phyloP scores from a whole-genome alignment of 2,113 vertebrate genomes.

The Pionites leucogaster region DNA sequence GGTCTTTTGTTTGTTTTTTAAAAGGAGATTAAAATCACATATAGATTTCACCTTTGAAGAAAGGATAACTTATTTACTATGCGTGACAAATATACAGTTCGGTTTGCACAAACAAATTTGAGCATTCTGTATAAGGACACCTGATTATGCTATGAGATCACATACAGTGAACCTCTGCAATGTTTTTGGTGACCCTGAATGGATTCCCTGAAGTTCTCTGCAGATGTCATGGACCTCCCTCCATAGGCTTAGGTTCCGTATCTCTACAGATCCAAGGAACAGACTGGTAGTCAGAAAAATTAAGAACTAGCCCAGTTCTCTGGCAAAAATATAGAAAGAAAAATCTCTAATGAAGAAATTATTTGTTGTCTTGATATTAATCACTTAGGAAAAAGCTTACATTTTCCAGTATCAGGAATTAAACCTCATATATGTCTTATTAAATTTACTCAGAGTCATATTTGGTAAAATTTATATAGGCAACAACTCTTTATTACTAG shows the following conservation, averaged over 20 bases:
- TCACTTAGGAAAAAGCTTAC: neutral
- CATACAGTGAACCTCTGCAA: neutral
- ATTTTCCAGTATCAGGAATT: neutral
- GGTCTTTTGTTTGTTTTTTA: neutral
- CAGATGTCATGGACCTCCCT: neutral
- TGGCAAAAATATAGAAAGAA: neutral
- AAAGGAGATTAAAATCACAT: neutral
- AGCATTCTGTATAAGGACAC: neutral
- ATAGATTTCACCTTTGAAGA: neutral
- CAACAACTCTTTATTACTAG: neutral
- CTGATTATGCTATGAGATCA: neutral
- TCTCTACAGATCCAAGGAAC: neutral
- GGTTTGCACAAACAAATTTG: neutral
- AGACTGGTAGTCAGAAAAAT: neutral
- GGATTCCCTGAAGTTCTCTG: neutral
- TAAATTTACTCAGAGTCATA: neutral
- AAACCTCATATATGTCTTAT: neutral
- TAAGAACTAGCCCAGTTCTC: neutral
- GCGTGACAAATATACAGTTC: neutral
- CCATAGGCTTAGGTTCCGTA: neutral
- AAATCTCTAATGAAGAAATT: neutral
- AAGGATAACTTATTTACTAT: neutral
- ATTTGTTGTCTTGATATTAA: neutral
- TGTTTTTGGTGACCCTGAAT: neutral
- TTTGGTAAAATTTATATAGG: neutral